These are phyloP conservation scores for Spheniscus humboldti DNA, from an alignment of 2,797 vertebrate genomes.

Conservation along the genomic window DNA sequence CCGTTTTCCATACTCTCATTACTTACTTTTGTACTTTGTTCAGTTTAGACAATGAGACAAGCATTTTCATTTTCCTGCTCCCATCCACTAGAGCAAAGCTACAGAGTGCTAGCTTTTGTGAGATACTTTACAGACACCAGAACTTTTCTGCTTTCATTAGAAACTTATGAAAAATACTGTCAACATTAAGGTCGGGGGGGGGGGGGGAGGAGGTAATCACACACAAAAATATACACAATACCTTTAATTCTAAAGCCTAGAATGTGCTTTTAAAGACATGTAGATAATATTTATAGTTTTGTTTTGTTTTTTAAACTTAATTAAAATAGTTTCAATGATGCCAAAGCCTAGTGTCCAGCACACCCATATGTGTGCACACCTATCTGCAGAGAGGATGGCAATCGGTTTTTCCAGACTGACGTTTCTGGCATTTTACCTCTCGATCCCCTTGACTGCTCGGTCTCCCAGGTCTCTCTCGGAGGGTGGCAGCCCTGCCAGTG, in stretches of 20 bases:
- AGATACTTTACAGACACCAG: not conserved
- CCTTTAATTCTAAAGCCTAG: not conserved
- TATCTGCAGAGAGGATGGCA: not conserved
- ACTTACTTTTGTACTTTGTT: not conserved
- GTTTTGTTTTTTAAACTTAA: not conserved
- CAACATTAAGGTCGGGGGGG: accelerated
- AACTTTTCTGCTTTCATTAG: not conserved
- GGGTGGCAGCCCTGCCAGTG: not conserved
- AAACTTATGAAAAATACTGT: not conserved
- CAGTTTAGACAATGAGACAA: not conserved
- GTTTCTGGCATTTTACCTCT: not conserved
- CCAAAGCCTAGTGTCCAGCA: not conserved
- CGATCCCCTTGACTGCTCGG: not conserved
- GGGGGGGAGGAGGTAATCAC: accelerated
- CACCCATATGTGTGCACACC: accelerated
- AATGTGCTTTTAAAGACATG: not conserved
- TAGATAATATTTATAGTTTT: not conserved
- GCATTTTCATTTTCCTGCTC: not conserved
- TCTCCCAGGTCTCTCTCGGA: not conserved
- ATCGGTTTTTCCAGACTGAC: not conserved
- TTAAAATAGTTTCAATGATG: not conserved
- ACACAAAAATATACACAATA: not conserved
- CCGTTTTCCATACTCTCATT: not conserved
- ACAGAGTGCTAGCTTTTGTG: not conserved
- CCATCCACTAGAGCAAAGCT: not conserved